These are phyloP conservation scores for Equus przewalskii DNA, from an alignment of 2,113 vertebrate species.

Conservation along the genomic window DNA sequence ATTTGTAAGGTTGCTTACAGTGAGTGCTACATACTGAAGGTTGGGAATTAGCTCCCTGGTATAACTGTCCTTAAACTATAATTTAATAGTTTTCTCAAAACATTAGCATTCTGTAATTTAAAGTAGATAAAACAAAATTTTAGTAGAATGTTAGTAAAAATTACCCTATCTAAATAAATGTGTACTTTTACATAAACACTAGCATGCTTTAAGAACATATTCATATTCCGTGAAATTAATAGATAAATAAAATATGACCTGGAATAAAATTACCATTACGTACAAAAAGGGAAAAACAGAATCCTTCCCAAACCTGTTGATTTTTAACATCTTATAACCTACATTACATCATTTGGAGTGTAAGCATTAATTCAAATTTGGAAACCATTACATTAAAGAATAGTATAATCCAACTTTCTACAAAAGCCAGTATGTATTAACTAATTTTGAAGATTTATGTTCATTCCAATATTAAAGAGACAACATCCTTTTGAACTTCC, in stretches of 20 bases:
- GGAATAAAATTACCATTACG: slow-evolving; percentile 54
- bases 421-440: background rate
- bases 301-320: background rate
- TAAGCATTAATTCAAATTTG: slow-evolving; percentile 51
- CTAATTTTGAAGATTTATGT: background rate
- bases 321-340: slow-evolving; percentile 34
- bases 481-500: background rate
- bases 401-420: background rate
- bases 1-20: slow-evolving; percentile 68
- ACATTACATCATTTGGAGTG: background rate
- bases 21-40: slow-evolving; percentile 71
- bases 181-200: slow-evolving; percentile 45
- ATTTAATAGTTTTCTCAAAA: slow-evolving; percentile 70
- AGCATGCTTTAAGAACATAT: slow-evolving; percentile 47
- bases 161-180: slow-evolving; percentile 19
- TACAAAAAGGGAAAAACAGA: slow-evolving; percentile 8
- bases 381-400: slow-evolving; percentile 19
- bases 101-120: slow-evolving; percentile 79
- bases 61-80: slow-evolving; percentile 65
- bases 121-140: slow-evolving; percentile 82
- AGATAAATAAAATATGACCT: slow-evolving; percentile 67
- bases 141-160: slow-evolving; percentile 86
- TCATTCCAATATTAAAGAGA: slow-evolving; percentile 37
- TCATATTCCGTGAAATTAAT: slow-evolving; percentile 67
- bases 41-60: slow-evolving; percentile 18